phyloP scores from a whole-genome alignment of 2,888 invertebrate species.

The Isotomurus palustris region DNA sequence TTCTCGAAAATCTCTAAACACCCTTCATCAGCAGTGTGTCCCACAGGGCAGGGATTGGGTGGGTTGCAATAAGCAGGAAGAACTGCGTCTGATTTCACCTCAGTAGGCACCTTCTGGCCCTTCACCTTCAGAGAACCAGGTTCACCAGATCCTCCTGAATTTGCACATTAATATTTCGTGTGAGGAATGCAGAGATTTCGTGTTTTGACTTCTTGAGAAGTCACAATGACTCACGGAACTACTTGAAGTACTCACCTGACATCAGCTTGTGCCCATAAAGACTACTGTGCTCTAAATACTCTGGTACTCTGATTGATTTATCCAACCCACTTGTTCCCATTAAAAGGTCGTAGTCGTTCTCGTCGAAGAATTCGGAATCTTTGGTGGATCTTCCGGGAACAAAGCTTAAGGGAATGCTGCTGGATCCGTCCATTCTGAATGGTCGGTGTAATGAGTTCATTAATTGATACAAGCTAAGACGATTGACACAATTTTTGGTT shows the following conservation, averaged over 20 bases:
- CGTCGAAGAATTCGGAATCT: conserved; percentile 41
- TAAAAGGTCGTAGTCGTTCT: conserved; percentile 67
- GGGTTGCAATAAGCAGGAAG: conserved; percentile 96
- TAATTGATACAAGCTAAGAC: no score
- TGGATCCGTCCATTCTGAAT: conserved; percentile 34
- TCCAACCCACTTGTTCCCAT: conserved; percentile 65
- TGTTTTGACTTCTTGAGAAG: background rate
- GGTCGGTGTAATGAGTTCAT: no score
- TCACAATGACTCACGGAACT: conserved; percentile 32
- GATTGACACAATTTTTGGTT: background rate
- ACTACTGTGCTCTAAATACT: conserved; percentile 77
- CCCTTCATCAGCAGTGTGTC: conserved; percentile 82
- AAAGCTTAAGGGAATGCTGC: conserved; percentile 28
- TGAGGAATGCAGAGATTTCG: no score
- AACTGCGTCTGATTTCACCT: conserved; percentile 84
- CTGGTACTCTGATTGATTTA: conserved; percentile 79
- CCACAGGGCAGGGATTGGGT: conserved; percentile 96
- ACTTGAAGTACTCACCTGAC: no score
- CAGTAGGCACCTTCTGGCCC: conserved; percentile 59
- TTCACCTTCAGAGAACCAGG: conserved; percentile 21
- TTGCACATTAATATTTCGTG: background rate
- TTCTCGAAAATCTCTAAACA: conserved; percentile 90
- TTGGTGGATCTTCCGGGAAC: conserved; percentile 40
- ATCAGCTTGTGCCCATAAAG: conserved; percentile 63
- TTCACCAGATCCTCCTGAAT: conserved; percentile 15